Base-by-base conservation (phyloP, 2,888 invertebrate species). In the Zonitis immaculata region DNA sequence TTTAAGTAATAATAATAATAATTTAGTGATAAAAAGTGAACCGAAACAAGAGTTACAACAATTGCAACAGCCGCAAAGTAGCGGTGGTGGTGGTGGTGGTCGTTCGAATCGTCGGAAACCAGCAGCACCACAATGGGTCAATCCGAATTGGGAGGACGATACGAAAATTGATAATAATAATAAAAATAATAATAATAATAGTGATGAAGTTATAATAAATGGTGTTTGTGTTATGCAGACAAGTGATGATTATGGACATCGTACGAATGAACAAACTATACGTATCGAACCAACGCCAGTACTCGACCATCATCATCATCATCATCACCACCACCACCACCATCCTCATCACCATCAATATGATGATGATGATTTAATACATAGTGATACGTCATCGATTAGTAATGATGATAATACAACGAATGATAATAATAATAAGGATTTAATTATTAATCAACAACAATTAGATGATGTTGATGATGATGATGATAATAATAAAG, bases 41-140 rank as follows among this genome's bases (percentile, higher is more conserved):
- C 80, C 80, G 52, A 82, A 82, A 55, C 32, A 32, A 3, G 12
- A 12, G 1, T 3, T 25, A 6, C 14, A 14, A 2, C 14, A 14
- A 12, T 14, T 6, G 5, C 32, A 12, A 32, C 32, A 32, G 14
- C 32, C 70, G 46, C 69, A 68, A 56, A n/a, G n/a, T n/a, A n/a
- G n/a, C n/a, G n/a, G n/a, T n/a, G n/a, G n/a, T n/a, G n/a, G n/a
- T n/a, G n/a, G n/a, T n/a, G n/a, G n/a, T n/a, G 70, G 74, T 1
- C 66, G 86, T 28, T 81, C 84, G 43, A 90, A 87, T 51, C 79
- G 94, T 58, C 83, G 96, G 68, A 97, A 97, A 79, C 94, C 95
- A 1, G 95, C 94, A 1, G 95, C 95, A 49, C 96, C 97, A 1
- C 95, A 97, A 77, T 95, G 96, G 94, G 94, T 96, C 4, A 95